Conservation (phyloP, 2,888 invertebrate species). For the Orgyia antiqua region DNA sequence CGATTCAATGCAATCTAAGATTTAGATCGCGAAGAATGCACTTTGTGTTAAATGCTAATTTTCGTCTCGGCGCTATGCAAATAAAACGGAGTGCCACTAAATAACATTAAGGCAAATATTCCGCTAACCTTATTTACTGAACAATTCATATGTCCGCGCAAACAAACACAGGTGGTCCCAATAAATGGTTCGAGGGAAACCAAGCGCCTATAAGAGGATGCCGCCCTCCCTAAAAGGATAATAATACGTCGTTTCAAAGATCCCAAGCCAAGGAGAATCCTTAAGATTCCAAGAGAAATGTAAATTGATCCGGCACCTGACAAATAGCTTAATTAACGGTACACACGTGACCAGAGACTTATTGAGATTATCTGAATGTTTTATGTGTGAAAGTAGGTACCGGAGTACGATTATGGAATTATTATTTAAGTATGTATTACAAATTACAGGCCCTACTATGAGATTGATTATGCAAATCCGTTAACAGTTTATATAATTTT, state of each 20-base stretch:
- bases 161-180: constrained; percentile 74
- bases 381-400: too few relatives aligned
- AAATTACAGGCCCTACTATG: too few relatives aligned
- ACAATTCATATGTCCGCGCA: constrained; percentile 73
- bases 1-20: constrained; percentile 41
- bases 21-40: constrained; percentile 36
- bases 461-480: too few relatives aligned
- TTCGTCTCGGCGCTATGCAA: constrained; percentile 59
- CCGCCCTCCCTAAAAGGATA: constrained; percentile 77
- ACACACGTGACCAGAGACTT: constrained; percentile 62
- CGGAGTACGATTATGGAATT: too few relatives aligned
- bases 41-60: constrained; percentile 65
- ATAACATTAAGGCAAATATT: constrained; percentile 69
- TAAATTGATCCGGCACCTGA: constrained; percentile 68
- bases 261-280: constrained; percentile 48
- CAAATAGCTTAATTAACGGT: constrained; percentile 77
- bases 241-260: constrained; percentile 74
- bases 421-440: too few relatives aligned
- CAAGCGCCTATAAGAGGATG: constrained; percentile 58
- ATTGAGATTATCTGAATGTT: constrained; percentile 58
- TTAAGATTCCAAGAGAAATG: constrained; percentile 66
- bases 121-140: constrained; percentile 74
- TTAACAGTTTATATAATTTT: too few relatives aligned
- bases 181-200: constrained; percentile 68
- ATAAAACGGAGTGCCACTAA: constrained; percentile 61